Conservation (phyloP, 2,888 invertebrate species). For the Invenusta paracnida region DNA sequence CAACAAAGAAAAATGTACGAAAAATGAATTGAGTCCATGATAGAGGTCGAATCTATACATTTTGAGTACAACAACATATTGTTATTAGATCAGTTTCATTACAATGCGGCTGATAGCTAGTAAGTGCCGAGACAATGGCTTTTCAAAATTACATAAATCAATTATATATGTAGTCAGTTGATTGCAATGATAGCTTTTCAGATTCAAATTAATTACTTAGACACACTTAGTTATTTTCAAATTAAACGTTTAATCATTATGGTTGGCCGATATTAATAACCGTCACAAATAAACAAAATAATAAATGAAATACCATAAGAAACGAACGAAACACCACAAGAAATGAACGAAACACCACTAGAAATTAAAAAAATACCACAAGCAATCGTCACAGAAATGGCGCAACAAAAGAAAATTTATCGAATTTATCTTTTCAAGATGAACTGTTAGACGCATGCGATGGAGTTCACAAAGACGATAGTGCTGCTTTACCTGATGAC, state of each 20-base stretch:
- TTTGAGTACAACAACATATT: neutral
- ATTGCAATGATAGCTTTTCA: neutral
- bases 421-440: neutral
- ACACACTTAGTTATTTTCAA: neutral
- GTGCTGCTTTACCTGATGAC: conserved; percentile 8
- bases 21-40: neutral
- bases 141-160: neutral
- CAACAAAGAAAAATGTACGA: too few relatives aligned
- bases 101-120: too few relatives aligned
- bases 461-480: conserved; percentile 7
- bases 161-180: neutral
- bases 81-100: neutral
- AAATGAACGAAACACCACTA: neutral
- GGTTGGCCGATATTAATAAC: neutral
- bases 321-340: neutral
- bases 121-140: too few relatives aligned
- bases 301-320: neutral
- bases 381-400: neutral
- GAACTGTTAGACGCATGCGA: conserved; percentile 2
- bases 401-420: neutral
- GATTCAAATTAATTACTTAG: neutral
- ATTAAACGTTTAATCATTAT: neutral
- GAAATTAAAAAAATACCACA: neutral
- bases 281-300: neutral
- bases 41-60: neutral